A percentile compares a stretch with the other conserved stretches of the same genome.
phyloP scores from a whole-genome alignment of 2,888 invertebrate species.

The Diplolepis rosae region DNA sequence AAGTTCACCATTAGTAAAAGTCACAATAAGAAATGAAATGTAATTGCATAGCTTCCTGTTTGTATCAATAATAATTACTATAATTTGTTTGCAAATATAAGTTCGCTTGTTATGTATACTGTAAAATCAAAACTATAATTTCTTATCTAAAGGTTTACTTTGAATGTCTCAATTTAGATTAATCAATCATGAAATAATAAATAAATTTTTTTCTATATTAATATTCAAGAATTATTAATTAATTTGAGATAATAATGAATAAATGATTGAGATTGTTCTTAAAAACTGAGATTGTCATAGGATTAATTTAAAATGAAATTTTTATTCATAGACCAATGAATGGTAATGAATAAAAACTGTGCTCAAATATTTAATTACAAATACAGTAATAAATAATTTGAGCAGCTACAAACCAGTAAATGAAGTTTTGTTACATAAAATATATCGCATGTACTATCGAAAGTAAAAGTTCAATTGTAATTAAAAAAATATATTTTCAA shows the following conservation, averaged over 20 bases:
- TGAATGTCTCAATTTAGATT: too few relatives aligned
- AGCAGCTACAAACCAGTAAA: not conserved
- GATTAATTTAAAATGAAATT: not conserved
- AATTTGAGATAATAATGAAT: not conserved
- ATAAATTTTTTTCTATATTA: not conserved
- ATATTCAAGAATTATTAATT: not conserved
- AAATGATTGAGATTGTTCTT: not conserved
- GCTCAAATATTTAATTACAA: not conserved
- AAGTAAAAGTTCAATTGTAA: slow-evolving; percentile 14
- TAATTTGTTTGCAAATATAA: not conserved
- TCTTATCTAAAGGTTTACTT: not conserved
- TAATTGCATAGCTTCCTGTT: not conserved
- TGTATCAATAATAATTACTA: not conserved
- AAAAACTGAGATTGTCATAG: not conserved
- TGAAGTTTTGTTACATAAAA: slow-evolving; percentile 9
- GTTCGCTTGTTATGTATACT: not conserved
- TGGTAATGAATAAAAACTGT: slow-evolving; percentile 5
- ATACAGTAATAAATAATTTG: not conserved
- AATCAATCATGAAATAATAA: not conserved
- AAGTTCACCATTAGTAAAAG: not conserved
- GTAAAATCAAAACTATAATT: too few relatives aligned
- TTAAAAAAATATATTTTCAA: not conserved
- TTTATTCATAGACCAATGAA: not conserved
- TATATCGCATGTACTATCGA: not conserved
- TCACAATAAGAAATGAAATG: not conserved